Base-by-base conservation (phyloP, 2,888 invertebrate species). In the Sarcophaga rosellei region DNA sequence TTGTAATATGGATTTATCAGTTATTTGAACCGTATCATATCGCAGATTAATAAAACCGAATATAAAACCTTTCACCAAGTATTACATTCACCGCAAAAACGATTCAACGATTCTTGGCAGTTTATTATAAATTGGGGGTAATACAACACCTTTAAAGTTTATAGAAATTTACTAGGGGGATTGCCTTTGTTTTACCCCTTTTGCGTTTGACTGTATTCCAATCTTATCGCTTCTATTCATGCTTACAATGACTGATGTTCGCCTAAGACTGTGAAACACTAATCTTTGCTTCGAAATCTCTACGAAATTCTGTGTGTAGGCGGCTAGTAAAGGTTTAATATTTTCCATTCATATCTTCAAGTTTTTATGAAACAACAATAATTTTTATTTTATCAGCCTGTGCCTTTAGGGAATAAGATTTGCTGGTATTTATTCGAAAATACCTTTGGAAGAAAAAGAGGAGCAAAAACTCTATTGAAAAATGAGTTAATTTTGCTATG, bases 401-500 rank as follows among this genome's bases (percentile, higher is more conserved):
- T 69, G 63, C 82, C 78, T 65, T 74, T 63, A 73, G 85, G 81
- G 81, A 85, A 84, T 85, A 15, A 53, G 17, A 53, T 53, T 53
- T 53, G 53, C 8, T 53, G 53, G 4, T 53, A 17, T 53, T 53
- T 53, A 81, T 81, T 11, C 84, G 87, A 88, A 88, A 88, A 85
- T 73, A 84, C 89, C 61, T 57, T 20, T 59, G 35, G 15, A 44
- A 61, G 35, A 3, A 15, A 2, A 53, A 53, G 3, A 12, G 1
- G 3, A 53, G 35, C 63, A 72, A 69, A 81, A 73, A 88, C 90
- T 89, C 83, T 89, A 90, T 91, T 92, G 92, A 92, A 92, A 92
- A 92, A 92, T 92, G 90, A 91, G 92, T 91, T 92, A 92, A 92
- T 92, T 92, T 92, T 90, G 91, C 86, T 81, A 68, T 57, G 63